Conservation (phyloP, 2,113 vertebrate genomes). For the Seriola dumerili region DNA sequence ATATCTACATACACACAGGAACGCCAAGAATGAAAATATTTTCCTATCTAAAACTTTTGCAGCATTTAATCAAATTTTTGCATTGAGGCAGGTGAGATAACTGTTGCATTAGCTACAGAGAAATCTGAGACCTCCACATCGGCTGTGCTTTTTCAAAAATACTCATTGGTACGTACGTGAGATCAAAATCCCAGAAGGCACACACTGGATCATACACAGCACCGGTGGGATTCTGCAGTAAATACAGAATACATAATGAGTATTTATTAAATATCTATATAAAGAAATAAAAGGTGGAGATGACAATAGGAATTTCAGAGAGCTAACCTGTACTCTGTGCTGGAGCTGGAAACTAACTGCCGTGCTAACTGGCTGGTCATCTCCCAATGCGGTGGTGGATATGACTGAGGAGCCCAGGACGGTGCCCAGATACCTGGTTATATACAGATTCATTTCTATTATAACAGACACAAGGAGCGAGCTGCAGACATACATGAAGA, state of each 20-base stretch:
- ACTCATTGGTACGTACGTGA: constrained; percentile 71
- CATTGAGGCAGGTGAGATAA: not conserved
- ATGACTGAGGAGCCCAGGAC: constrained; percentile 89
- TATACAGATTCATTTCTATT: constrained; percentile 37
- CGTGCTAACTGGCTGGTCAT: constrained; percentile 83
- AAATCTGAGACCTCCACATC: constrained; percentile 14
- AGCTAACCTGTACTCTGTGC: constrained; percentile 83
- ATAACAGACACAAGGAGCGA: not conserved
- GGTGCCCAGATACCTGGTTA: constrained; percentile 83
- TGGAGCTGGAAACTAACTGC: constrained; percentile 88
- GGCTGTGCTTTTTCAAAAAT: not conserved
- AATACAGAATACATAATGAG: not conserved
- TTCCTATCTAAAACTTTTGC: not conserved
- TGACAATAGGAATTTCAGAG: not conserved
- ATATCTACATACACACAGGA: constrained; percentile 22
- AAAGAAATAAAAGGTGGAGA: not conserved
- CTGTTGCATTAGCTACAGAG: not conserved
- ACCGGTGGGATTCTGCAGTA: constrained; percentile 61
- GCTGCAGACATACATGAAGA: not conserved
- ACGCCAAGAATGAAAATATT: constrained; percentile 35
- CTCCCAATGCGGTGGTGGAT: constrained; percentile 85
- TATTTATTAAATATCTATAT: not conserved
- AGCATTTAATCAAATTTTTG: constrained; percentile 6
- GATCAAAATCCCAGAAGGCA: constrained; percentile 92
- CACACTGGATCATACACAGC: constrained; percentile 86